These are phyloP conservation scores for Herminia tarsipennalis DNA, from an alignment of 2,888 invertebrate species.

Conservation along the genomic window DNA sequence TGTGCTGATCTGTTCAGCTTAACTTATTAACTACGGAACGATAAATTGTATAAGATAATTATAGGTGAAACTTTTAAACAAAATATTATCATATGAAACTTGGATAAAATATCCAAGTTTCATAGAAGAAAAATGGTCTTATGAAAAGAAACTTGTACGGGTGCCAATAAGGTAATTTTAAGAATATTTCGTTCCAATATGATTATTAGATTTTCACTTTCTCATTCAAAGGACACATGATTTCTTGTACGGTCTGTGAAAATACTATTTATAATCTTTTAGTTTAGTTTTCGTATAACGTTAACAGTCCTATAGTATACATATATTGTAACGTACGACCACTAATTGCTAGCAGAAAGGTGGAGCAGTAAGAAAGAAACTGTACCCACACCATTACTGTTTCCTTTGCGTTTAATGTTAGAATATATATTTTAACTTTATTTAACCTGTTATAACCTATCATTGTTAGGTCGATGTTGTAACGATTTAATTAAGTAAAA, in stretches of 20 bases:
- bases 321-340: slow-evolving; percentile 26
- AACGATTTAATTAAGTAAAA: no score
- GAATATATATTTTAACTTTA: no score
- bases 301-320: slow-evolving; percentile 12
- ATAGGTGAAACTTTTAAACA: no score
- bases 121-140: not conserved
- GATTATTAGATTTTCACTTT: not conserved
- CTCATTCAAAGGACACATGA: not conserved
- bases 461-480: no score
- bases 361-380: slow-evolving; percentile 9
- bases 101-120: no score
- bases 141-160: not conserved
- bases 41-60: no score
- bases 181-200: not conserved
- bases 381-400: slow-evolving; percentile 14
- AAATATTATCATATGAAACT: no score
- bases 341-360: slow-evolving; percentile 16
- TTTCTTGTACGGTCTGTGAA: not conserved
- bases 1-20: slow-evolving; percentile 6
- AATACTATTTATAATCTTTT: no score
- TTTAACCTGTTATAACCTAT: no score
- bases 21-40: no score
- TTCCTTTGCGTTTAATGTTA: slow-evolving; percentile 13
- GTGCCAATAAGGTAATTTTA: not conserved
- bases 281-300: slow-evolving; percentile 1